Evolutionary conservation across 2,113 vertebrate species (phyloP), one percentile per base, ranked within the genome.

Genomic region (Quiscalus mexicanus): DNA sequence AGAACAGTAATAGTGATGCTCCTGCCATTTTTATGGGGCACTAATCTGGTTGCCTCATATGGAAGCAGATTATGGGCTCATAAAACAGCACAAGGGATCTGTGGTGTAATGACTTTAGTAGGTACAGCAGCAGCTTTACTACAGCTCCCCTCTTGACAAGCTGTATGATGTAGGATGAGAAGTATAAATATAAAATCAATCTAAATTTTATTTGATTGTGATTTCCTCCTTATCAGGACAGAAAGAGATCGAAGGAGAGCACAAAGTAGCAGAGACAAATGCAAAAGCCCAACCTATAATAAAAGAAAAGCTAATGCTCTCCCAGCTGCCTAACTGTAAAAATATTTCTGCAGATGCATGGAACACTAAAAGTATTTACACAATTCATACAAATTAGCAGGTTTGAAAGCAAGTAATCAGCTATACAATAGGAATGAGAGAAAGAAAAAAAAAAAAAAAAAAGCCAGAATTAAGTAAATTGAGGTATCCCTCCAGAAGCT

Each of bases 31-130:
- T 97, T 98, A 97, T 76, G 95, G 93, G 94, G 59, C 89, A 87
- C 68, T 98, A 97, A 98, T 98, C 45, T 41, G 94, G 96, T 98
- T 97, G 75, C 80, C 81, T 97, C 84, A 42, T 91, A 97, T 82
- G 41, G 83, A 96, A 96, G 74, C 90, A 93, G 95, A 96, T 97
- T 97, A 98, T 96, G 88, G 87, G 80, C 88, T 97, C 93, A 64
- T 98, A 98, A 98, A 98, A 75, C 76, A 94, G 91, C 78, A 87
- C 93, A 82, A 88, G 27, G 14, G 77, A 93, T 89, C 77, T 89
- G 74, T 74, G 91, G 60, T 44, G 84, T 95, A 93, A 92, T 67
- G 96, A 92, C 96, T 97, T 94, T 21, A 95, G 86, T 52, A 90
- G 68, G 47, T 91, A 83, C 63, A 78, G 49, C 84, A 84, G 44